These are phyloP conservation scores for Catharus bicknelli DNA, from an alignment of 2,113 vertebrate species.

Conservation along the genomic window DNA sequence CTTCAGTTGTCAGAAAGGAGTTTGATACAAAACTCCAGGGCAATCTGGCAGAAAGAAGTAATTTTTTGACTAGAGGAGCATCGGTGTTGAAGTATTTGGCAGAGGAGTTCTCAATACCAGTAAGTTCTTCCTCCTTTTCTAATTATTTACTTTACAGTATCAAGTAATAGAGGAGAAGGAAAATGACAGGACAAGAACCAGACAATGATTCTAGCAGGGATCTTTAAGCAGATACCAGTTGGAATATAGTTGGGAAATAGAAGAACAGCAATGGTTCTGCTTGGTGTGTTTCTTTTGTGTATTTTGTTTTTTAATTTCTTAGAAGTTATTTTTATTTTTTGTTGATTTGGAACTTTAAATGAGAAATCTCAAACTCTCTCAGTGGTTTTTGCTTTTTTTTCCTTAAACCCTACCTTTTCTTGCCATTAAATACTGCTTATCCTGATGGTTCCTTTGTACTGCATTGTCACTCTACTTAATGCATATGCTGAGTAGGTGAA, in stretches of 20 bases:
- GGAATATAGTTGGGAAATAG: not conserved
- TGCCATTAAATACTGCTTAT: not conserved
- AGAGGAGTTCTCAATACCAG: slow-evolving; percentile 85
- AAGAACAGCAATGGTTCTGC: not conserved
- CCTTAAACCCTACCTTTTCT: not conserved
- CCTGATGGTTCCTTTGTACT: not conserved
- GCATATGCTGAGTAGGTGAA: not conserved
- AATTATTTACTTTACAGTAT: not conserved
- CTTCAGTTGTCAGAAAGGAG: slow-evolving; percentile 87
- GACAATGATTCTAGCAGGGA: not conserved
- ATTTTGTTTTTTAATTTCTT: not conserved
- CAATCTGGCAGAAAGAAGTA: slow-evolving; percentile 80
- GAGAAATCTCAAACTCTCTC: not conserved
- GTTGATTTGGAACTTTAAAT: not conserved
- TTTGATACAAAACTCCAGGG: slow-evolving; percentile 83
- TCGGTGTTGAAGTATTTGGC: slow-evolving; percentile 83
- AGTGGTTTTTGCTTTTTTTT: not conserved
- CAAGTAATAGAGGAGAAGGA: not conserved
- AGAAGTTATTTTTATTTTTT: not conserved
- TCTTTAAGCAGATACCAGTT: not conserved
- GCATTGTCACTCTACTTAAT: not conserved
- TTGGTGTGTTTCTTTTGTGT: not conserved
- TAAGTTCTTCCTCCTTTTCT: slow-evolving; percentile 70
- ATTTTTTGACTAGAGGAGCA: slow-evolving; percentile 80
- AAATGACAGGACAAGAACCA: slow-evolving; percentile 7